Evolutionary conservation across 2,113 vertebrate species (phyloP).

Genomic region (Ictidomys tridecemlineatus): DNA sequence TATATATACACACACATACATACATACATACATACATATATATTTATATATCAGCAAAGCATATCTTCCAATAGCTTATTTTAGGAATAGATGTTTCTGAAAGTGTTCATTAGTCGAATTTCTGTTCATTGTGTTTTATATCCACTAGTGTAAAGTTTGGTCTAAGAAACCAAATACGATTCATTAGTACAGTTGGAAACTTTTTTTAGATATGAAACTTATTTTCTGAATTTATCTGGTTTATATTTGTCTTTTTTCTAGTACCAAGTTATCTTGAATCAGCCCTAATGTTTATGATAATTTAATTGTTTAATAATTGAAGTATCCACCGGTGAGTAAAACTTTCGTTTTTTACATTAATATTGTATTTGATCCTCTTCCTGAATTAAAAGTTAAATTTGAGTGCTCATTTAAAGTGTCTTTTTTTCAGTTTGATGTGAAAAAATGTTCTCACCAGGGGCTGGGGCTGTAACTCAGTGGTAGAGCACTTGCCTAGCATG

Average conservation of each 20-base stretch:
- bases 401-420: neutral
- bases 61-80: neutral
- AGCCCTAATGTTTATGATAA: neutral
- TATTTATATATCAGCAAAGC: too few relatives aligned
- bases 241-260: neutral
- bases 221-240: neutral
- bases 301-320: neutral
- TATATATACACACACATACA: too few relatives aligned
- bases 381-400: neutral
- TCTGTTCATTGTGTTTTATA: constrained; percentile 13
- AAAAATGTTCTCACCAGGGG: neutral
- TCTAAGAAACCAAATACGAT: neutral
- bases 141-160: neutral
- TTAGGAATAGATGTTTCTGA: constrained; percentile 31
- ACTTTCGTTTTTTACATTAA: neutral
- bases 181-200: neutral
- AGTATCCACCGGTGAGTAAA: neutral
- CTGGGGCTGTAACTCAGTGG: too few relatives aligned
- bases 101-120: neutral
- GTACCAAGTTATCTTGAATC: neutral
- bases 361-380: neutral
- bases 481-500: too few relatives aligned
- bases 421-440: neutral
- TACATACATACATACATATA: too few relatives aligned
- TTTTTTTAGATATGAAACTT: neutral